Evolutionary conservation across 2,888 invertebrate species (phyloP).

Genomic region (Heliconius charithonia): DNA sequence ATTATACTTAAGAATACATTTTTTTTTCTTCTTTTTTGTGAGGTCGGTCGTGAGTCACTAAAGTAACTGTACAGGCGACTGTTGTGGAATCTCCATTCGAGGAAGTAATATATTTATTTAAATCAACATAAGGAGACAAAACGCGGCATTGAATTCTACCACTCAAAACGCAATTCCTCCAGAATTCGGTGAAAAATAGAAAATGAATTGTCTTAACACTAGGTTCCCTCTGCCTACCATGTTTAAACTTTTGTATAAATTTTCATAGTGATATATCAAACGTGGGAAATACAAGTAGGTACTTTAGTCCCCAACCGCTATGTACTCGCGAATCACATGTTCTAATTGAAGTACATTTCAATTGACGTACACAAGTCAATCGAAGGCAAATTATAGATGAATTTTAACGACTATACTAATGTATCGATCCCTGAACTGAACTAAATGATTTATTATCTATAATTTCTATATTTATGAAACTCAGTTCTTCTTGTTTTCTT

Average conservation of each 20-base stretch:
- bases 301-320: neutral
- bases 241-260: neutral
- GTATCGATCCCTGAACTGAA: neutral
- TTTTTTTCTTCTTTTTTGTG: neutral
- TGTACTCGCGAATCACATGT: slow-evolving; percentile 6
- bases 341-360: slow-evolving; percentile 23
- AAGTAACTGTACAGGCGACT: too few relatives aligned
- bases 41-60: too few relatives aligned
- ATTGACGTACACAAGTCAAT: slow-evolving; percentile 20
- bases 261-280: neutral
- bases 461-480: neutral
- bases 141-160: too few relatives aligned
- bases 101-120: too few relatives aligned
- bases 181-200: too few relatives aligned
- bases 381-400: slow-evolving; percentile 13
- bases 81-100: too few relatives aligned
- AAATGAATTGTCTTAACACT: too few relatives aligned
- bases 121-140: too few relatives aligned
- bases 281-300: neutral
- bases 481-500: neutral
- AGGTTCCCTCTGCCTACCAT: too few relatives aligned
- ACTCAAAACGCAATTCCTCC: too few relatives aligned
- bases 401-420: slow-evolving; percentile 10
- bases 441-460: neutral
- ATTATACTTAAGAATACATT: neutral